A percentile compares a stretch with the other conserved stretches of the same genome.
phyloP scores from a whole-genome alignment of 2,888 invertebrate genomes.

The Ectemnius continuus region DNA sequence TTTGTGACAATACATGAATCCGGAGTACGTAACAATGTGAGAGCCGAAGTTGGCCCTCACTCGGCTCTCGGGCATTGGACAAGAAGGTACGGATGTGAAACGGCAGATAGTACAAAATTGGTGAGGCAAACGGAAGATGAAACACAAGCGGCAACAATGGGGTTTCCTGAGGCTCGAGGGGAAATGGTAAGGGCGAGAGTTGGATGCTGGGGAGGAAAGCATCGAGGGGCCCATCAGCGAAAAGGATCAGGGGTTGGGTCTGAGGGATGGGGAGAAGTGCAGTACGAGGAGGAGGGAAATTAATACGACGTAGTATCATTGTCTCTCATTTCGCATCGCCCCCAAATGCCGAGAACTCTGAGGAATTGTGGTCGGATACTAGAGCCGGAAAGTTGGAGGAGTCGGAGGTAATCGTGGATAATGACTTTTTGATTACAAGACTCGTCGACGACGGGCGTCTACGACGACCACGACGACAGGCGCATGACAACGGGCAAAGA shows the following conservation, averaged over 20 bases:
- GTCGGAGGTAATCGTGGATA: constrained; percentile 60
- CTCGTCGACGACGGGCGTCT: constrained; percentile 50
- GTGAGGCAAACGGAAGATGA: constrained; percentile 62
- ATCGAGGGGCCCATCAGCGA: constrained; percentile 31
- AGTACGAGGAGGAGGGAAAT: constrained; percentile 60
- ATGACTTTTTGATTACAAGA: constrained; percentile 73
- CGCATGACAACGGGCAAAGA: constrained; percentile 24
- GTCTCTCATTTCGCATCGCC: constrained; percentile 60
- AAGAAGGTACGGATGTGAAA: constrained; percentile 13
- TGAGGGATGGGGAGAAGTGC: constrained; percentile 10
- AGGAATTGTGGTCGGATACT: constrained; percentile 60
- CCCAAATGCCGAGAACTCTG: constrained; percentile 49
- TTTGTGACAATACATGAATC: not conserved
- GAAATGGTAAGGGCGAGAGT: constrained; percentile 15
- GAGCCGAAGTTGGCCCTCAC: constrained; percentile 10
- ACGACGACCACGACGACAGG: constrained; percentile 34
- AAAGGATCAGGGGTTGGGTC: constrained; percentile 41
- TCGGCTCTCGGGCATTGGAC: not conserved
- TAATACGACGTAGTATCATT: constrained; percentile 70
- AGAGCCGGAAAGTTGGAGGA: constrained; percentile 51
- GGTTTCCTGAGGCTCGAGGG: constrained; percentile 51
- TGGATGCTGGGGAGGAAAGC: constrained; percentile 13
- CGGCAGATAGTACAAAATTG: constrained; percentile 43
- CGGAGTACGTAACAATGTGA: not conserved
- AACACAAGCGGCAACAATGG: constrained; percentile 66